These are phyloP conservation scores for Enteromius paludinosus DNA, from an alignment of 2,797 vertebrate species.

Conservation along the genomic window DNA sequence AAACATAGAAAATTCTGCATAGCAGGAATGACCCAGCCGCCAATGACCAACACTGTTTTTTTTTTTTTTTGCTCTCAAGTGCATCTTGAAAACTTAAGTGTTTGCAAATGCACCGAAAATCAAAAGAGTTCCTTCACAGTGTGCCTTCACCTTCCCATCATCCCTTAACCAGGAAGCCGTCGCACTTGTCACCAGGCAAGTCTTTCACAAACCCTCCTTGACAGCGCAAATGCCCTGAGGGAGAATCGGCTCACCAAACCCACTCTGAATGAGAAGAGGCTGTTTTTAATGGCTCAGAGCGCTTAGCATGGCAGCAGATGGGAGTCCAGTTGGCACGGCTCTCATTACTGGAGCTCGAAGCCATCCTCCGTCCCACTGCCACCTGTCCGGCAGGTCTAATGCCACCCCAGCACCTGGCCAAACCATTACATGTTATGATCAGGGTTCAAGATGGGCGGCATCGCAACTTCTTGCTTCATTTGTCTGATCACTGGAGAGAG, in stretches of 20 bases:
- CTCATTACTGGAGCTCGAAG: slow-evolving; percentile 77
- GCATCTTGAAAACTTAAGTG: slow-evolving; percentile 12
- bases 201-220: slow-evolving; percentile 50
- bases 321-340: slow-evolving; percentile 75
- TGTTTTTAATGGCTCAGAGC: slow-evolving; percentile 78
- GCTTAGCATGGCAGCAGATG: slow-evolving; percentile 77
- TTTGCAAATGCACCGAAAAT: neutral
- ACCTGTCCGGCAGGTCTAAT: slow-evolving; percentile 81
- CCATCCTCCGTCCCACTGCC: slow-evolving; percentile 71
- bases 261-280: slow-evolving; percentile 69
- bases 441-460: slow-evolving; percentile 75
- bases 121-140: neutral
- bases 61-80: neutral
- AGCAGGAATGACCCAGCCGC: neutral
- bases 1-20: neutral
- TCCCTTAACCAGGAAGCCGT: slow-evolving; percentile 32
- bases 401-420: slow-evolving; percentile 79
- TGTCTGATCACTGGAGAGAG: slow-evolving; percentile 66
- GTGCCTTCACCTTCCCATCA: slow-evolving; percentile 38
- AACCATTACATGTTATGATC: slow-evolving; percentile 76
- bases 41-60: neutral
- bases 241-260: slow-evolving; percentile 37
- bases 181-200: slow-evolving; percentile 35
- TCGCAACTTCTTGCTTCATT: slow-evolving; percentile 69
- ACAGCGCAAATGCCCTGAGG: slow-evolving; percentile 39